Conservation (phyloP, 2,797 vertebrate genomes). For the Coilia nasus region DNA sequence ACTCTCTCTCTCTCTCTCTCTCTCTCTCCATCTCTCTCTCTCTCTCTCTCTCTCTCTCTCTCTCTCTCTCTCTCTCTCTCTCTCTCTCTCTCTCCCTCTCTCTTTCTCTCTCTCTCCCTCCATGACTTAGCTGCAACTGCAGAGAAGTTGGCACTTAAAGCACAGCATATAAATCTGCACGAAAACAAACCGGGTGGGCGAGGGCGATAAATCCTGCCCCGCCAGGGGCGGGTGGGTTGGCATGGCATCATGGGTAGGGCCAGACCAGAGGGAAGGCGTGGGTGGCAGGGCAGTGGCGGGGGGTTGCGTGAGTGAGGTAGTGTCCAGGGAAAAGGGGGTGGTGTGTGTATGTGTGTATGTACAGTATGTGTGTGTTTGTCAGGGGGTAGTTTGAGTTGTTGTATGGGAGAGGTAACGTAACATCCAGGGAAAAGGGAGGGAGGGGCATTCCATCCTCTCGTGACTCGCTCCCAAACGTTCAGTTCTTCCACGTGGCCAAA, state of each 20-base stretch:
- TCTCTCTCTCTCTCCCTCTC: not conserved
- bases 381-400: too few species aligned
- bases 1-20: too few species aligned
- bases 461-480: slow-evolving; percentile 4
- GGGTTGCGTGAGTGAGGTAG: too few species aligned
- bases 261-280: too few species aligned
- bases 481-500: not conserved
- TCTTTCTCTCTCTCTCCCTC: not conserved
- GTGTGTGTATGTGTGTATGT: not conserved
- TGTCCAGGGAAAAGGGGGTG: not conserved
- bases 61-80: too few species aligned
- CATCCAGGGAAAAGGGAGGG: too few species aligned
- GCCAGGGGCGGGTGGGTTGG: slow-evolving; percentile 39
- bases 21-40: too few species aligned
- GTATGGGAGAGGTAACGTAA: too few species aligned
- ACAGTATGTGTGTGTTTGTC: not conserved
- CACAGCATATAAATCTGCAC: slow-evolving; percentile 33
- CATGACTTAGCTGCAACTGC: not conserved
- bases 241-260: slow-evolving; percentile 39
- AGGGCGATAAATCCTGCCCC: slow-evolving; percentile 59
- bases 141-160: slow-evolving; percentile 10
- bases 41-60: too few species aligned
- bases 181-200: slow-evolving; percentile 6
- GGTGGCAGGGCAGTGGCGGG: too few species aligned
- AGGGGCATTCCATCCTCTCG: slow-evolving; percentile 27